Conservation (phyloP, 2,113 vertebrate species). For the Limnothrissa miodon region DNA sequence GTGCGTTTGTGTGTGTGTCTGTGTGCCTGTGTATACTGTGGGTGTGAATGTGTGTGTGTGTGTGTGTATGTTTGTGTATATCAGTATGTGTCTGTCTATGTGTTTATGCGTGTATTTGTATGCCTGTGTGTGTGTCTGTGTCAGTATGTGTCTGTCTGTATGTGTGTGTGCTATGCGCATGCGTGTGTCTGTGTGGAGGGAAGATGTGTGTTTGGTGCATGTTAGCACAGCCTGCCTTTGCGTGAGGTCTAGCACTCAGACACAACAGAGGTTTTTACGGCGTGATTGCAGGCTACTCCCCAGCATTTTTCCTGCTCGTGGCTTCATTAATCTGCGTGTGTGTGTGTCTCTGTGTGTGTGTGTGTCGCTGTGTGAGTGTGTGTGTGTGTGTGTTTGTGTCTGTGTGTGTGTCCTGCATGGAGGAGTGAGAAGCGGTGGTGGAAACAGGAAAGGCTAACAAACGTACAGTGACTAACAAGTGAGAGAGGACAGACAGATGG, state of each 20-base stretch:
- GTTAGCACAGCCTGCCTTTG: conserved; percentile 19
- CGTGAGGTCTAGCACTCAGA: conserved; percentile 35
- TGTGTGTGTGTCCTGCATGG: not conserved
- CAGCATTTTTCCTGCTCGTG: conserved; percentile 8
- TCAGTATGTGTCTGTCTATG: conserved; percentile 18
- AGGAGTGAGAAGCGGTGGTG: not conserved
- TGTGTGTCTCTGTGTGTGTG: conserved; percentile 25
- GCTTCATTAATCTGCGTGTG: conserved; percentile 16
- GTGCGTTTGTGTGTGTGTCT: conserved; percentile 18
- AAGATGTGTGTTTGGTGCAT: not conserved
- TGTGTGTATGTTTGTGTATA: conserved; percentile 9
- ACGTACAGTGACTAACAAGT: no score
- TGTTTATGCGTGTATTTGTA: not conserved
- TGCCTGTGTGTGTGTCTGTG: not conserved
- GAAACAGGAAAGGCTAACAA: not conserved
- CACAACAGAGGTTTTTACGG: conserved; percentile 41
- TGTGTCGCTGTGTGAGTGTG: conserved; percentile 21
- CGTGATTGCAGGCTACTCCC: conserved; percentile 38
- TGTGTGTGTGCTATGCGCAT: conserved; percentile 12
- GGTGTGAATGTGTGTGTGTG: conserved; percentile 11
- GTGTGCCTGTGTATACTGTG: conserved; percentile 11
- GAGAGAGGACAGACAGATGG: not conserved
- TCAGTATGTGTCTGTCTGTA: not conserved
- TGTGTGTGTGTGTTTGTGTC: not conserved
- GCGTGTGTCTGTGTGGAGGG: not conserved